phyloP scores from a whole-genome alignment of 2,888 invertebrate genomes.

The Diogma glabrata region DNA sequence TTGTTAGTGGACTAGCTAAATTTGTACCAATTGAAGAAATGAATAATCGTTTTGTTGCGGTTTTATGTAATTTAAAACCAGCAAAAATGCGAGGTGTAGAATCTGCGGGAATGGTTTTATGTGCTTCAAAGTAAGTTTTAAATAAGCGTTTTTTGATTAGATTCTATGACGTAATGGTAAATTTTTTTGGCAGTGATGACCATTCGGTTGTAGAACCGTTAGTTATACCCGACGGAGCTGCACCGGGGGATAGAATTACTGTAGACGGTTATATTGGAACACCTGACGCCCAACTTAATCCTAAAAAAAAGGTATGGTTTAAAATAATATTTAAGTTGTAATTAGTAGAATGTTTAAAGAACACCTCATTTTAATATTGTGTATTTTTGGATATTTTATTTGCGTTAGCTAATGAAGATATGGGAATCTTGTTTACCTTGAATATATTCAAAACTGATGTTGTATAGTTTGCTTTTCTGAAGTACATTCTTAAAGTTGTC shows the following conservation, averaged over 20 bases:
- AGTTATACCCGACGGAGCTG: conserved; percentile 58
- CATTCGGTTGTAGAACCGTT: conserved; percentile 78
- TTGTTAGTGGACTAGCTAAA: conserved; percentile 86
- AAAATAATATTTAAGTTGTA: background rate
- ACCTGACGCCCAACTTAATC: conserved; percentile 79
- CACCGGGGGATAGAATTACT: conserved; percentile 72
- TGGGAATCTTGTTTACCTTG: no score
- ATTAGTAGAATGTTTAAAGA: no score
- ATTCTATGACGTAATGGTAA: conserved; percentile 1
- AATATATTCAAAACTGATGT: no score
- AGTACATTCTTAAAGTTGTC: no score
- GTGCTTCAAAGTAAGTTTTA: conserved; percentile 60
- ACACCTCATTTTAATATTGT: no score
- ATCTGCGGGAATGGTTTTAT: conserved; percentile 88
- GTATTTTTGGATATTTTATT: no score
- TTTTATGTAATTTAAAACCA: conserved; percentile 91
- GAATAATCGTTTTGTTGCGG: conserved; percentile 78
- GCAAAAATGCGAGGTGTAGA: conserved; percentile 90
- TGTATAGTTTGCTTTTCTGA: no score
- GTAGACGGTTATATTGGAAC: conserved; percentile 74
- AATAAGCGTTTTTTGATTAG: background rate
- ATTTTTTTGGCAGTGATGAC: conserved; percentile 47
- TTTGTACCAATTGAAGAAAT: conserved; percentile 84
- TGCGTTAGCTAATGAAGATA: no score
- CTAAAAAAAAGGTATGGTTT: conserved; percentile 75